A percentile compares a stretch with the other conserved stretches of the same genome.
These are phyloP conservation scores for Limanda limanda DNA, from an alignment of 2,113 vertebrate genomes.

Conservation along the genomic window DNA sequence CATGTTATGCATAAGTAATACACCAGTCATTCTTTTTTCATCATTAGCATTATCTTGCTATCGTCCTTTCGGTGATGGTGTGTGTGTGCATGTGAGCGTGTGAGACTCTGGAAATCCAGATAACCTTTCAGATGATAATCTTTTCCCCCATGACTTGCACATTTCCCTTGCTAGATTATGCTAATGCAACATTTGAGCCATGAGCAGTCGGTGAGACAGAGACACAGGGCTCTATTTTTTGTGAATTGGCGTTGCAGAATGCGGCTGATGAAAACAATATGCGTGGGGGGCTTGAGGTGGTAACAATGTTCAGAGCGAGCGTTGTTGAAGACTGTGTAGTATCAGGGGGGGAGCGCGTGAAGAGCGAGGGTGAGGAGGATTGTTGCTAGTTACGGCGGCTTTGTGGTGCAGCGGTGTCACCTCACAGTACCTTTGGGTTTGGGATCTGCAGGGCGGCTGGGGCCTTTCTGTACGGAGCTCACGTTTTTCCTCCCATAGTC, in stretches of 20 bases:
- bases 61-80: background rate
- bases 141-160: slow-evolving; percentile 56
- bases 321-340: background rate
- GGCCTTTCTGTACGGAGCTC: background rate
- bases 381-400: background rate
- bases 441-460: background rate
- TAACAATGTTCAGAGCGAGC: background rate
- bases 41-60: slow-evolving; percentile 24
- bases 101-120: slow-evolving; percentile 20
- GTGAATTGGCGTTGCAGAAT: background rate
- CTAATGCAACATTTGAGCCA: slow-evolving; percentile 74
- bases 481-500: background rate
- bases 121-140: slow-evolving; percentile 72
- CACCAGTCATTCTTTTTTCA: slow-evolving; percentile 22
- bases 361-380: background rate
- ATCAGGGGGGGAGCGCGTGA: background rate
- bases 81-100: background rate
- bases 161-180: slow-evolving; percentile 66
- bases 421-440: background rate
- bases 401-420: background rate
- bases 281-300: background rate
- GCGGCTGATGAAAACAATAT: background rate
- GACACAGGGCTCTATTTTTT: slow-evolving; percentile 2
- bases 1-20: slow-evolving; percentile 22
- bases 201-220: slow-evolving; percentile 28